Percentiles rank a stretch among this genome's conserved stretches.
Conservation (phyloP, 2,797 vertebrate species). For the Molossus alvarezi region DNA sequence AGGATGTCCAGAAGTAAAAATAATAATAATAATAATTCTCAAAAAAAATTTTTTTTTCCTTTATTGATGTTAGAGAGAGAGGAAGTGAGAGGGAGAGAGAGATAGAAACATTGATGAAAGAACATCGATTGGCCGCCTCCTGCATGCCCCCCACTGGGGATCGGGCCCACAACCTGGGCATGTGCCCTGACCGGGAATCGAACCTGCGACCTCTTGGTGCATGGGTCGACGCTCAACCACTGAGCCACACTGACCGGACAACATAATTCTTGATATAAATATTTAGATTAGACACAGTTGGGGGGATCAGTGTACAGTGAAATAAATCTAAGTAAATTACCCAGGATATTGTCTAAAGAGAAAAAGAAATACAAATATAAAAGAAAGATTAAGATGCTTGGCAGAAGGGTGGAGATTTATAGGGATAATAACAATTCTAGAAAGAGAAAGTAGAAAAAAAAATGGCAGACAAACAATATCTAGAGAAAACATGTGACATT, state of each 20-base stretch:
- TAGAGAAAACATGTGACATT: neutral
- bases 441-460: constrained; percentile 8
- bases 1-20: neutral
- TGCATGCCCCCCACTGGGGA: no score
- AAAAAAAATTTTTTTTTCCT: no score
- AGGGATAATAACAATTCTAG: neutral
- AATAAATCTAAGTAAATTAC: neutral
- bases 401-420: neutral
- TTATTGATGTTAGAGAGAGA: no score
- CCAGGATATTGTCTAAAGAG: neutral
- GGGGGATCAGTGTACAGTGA: neutral
- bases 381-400: neutral
- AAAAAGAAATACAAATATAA: neutral
- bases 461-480: neutral
- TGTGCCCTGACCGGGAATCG: no score
- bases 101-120: no score
- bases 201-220: no score
- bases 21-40: no score
- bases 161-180: no score
- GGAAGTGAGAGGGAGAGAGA: no score
- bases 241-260: no score
- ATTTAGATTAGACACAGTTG: neutral
- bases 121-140: no score
- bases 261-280: neutral
- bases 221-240: no score